Conservation (phyloP, 2,797 vertebrate species). For the Atherinosoma microstoma region DNA sequence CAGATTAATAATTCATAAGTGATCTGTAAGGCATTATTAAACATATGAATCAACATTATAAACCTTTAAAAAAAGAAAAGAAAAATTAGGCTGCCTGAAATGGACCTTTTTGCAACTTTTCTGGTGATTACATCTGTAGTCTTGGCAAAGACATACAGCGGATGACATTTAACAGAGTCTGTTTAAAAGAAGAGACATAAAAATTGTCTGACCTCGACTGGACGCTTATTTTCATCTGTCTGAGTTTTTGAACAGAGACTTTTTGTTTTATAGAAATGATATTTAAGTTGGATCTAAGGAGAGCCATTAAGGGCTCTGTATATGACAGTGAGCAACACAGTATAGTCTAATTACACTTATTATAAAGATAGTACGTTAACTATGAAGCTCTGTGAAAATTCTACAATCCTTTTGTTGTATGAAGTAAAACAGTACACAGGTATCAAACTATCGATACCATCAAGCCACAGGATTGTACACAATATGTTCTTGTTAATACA, state of each 20-base stretch:
- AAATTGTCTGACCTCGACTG: background rate
- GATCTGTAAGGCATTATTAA: background rate
- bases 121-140: background rate
- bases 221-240: background rate
- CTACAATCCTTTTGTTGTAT: constrained; percentile 9
- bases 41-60: background rate
- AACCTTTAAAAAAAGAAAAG: background rate
- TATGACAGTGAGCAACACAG: constrained; percentile 20
- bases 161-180: background rate
- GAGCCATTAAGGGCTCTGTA: background rate
- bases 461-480: constrained; percentile 23
- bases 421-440: constrained; percentile 15
- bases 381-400: background rate
- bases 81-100: background rate
- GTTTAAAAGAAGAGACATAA: background rate
- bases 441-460: constrained; percentile 21
- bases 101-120: background rate
- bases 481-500: constrained; percentile 58
- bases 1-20: background rate
- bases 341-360: background rate
- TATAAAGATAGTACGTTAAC: constrained; percentile 5
- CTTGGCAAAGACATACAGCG: background rate
- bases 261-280: constrained; percentile 13
- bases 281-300: background rate
- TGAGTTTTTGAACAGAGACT: constrained; percentile 2